Conservation (phyloP, 2,113 vertebrate species). For the Caranx ignobilis region DNA sequence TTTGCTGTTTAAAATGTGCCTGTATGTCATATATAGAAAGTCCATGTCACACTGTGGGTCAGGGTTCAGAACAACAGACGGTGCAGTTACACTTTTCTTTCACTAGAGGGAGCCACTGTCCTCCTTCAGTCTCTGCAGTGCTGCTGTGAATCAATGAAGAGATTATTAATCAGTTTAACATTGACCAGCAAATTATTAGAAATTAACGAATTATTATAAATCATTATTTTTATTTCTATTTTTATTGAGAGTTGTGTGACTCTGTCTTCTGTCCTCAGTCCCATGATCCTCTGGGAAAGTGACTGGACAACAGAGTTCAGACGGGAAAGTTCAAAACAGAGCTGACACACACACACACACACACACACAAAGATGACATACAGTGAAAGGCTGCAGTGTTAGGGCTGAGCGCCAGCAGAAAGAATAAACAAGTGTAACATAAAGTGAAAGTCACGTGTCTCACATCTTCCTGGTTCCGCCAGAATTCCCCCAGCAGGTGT, state of each 20-base stretch:
- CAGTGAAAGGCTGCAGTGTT: too few relatives aligned
- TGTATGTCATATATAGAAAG: too few relatives aligned
- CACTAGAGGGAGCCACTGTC: conserved; percentile 42
- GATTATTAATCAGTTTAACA: neutral
- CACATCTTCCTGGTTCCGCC: too few relatives aligned
- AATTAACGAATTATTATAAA: neutral
- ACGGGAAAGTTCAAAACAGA: conserved; percentile 71
- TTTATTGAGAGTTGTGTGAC: neutral
- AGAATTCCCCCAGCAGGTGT: conserved; percentile 49
- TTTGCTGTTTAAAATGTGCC: too few relatives aligned
- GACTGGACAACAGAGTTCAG: conserved; percentile 56
- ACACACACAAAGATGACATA: too few relatives aligned
- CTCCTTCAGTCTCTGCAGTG: neutral
- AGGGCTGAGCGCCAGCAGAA: too few relatives aligned
- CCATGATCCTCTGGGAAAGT: conserved; percentile 50
- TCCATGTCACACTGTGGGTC: too few relatives aligned
- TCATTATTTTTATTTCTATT: conserved; percentile 8
- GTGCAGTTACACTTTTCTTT: neutral
- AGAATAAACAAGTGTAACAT: too few relatives aligned
- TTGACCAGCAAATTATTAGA: neutral
- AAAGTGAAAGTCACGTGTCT: too few relatives aligned
- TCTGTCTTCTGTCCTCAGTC: conserved; percentile 26
- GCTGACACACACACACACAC: conserved; percentile 67
- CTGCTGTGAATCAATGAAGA: neutral
- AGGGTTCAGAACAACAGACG: neutral